Conservation (phyloP, 2,797 vertebrate species). For the Tadarida brasiliensis region DNA sequence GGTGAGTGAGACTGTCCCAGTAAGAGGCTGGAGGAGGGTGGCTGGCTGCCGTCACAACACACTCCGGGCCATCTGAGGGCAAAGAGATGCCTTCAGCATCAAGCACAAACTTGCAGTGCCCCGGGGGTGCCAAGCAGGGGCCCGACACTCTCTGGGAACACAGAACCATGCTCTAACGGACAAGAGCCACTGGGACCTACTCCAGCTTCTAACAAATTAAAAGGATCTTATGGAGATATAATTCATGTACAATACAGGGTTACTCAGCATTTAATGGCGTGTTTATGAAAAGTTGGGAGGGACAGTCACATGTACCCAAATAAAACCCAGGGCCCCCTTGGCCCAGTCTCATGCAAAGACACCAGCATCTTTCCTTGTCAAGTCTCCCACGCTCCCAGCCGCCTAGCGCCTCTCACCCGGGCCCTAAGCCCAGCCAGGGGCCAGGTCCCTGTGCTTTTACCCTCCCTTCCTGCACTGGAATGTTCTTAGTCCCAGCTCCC, state of each 20-base stretch:
- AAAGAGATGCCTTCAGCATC: too few species aligned
- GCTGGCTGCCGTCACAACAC: not conserved
- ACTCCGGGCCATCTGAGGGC: not conserved
- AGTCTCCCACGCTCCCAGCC: not conserved
- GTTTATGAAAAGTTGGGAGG: not conserved
- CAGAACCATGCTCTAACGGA: not conserved
- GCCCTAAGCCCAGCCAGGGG: not conserved
- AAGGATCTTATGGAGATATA: not conserved
- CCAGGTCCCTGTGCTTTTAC: not conserved
- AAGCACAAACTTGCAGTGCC: not conserved
- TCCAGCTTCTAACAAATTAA: not conserved
- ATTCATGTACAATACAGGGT: not conserved
- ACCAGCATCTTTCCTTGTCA: not conserved
- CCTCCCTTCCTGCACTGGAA: not conserved
- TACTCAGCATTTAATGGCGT: not conserved
- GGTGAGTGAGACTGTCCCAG: not conserved
- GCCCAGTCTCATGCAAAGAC: not conserved
- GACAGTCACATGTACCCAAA: not conserved
- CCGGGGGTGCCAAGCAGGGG: not conserved
- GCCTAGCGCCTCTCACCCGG: rapidly evolving
- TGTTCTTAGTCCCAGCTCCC: not conserved
- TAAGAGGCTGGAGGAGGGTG: not conserved
- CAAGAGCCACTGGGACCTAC: not conserved
- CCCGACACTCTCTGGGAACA: not conserved
- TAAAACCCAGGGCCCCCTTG: not conserved